Percentiles rank a stretch among this genome's conserved stretches.
Evolutionary conservation across 2,888 invertebrate species (phyloP).

Genomic region (Cephalotes varians): DNA sequence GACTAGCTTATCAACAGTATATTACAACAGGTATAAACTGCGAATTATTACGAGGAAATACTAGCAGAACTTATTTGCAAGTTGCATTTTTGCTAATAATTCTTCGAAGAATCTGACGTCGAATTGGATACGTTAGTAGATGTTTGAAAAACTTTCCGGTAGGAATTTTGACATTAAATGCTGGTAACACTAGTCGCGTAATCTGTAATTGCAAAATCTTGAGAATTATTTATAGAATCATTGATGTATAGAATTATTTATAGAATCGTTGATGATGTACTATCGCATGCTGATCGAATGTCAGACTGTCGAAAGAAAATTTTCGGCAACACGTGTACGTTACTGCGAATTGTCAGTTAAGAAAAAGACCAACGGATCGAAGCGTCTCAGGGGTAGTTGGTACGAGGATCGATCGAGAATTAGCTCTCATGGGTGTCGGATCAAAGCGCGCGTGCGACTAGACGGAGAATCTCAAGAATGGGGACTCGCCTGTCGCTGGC

Average conservation of each 20-base stretch:
- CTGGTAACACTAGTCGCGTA: neutral
- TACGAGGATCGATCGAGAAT: slow-evolving; percentile 46
- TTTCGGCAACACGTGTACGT: neutral
- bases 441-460: slow-evolving; percentile 40
- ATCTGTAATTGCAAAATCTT: neutral
- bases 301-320: neutral
- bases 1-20: slow-evolving; percentile 56
- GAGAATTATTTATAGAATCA: neutral
- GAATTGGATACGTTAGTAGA: neutral
- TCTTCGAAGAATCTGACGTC: neutral
- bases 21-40: slow-evolving; percentile 61
- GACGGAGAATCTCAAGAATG: slow-evolving; percentile 81
- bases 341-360: neutral
- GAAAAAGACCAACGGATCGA: slow-evolving; percentile 30
- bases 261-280: neutral
- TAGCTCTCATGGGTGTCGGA: slow-evolving; percentile 24
- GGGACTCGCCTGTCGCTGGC: slow-evolving; percentile 84
- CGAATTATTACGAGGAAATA: neutral
- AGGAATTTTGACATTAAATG: slow-evolving; percentile 5
- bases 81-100: neutral
- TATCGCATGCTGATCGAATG: neutral
- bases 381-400: slow-evolving; percentile 31
- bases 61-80: neutral
- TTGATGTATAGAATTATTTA: neutral
- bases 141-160: neutral